A percentile compares a stretch with the other conserved stretches of the same genome.
These are phyloP conservation scores for Stegodyphus mimosarum DNA, from an alignment of 1,140 invertebrate species.

Conservation along the genomic window DNA sequence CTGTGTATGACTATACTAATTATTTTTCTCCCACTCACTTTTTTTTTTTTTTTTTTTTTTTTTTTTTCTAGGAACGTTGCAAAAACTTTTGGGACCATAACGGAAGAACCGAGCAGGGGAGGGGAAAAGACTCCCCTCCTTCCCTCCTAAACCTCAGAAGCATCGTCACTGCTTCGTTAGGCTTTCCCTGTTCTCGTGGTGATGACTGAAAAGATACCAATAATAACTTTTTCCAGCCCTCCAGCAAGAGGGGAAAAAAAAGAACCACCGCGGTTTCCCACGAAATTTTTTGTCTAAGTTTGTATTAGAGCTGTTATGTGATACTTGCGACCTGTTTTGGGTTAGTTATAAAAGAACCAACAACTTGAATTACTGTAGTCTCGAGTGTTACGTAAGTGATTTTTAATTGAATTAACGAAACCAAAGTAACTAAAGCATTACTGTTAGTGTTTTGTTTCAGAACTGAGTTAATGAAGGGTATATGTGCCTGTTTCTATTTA, in stretches of 20 bases:
- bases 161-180: slow-evolving; percentile 24
- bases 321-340: neutral
- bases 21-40: neutral
- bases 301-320: slow-evolving; percentile 17
- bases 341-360: neutral
- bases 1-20: too few relatives aligned
- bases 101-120: neutral
- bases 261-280: slow-evolving; percentile 25
- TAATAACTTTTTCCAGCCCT: slow-evolving; percentile 31
- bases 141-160: neutral
- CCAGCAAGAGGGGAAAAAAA: neutral
- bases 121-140: neutral
- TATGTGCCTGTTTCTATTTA: too few relatives aligned
- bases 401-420: neutral
- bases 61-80: too few relatives aligned
- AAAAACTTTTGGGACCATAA: neutral
- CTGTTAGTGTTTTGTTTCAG: too few relatives aligned
- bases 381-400: neutral
- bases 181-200: neutral
- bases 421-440: neutral
- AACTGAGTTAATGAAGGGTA: too few relatives aligned
- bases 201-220: slow-evolving; percentile 52
- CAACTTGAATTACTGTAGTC: too few relatives aligned
- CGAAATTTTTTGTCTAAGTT: neutral
- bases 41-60: neutral